Percentiles rank a stretch among this genome's conserved stretches.
Evolutionary conservation across 2,888 invertebrate genomes (phyloP).

Genomic region (Sphaerophoria rueppellii): DNA sequence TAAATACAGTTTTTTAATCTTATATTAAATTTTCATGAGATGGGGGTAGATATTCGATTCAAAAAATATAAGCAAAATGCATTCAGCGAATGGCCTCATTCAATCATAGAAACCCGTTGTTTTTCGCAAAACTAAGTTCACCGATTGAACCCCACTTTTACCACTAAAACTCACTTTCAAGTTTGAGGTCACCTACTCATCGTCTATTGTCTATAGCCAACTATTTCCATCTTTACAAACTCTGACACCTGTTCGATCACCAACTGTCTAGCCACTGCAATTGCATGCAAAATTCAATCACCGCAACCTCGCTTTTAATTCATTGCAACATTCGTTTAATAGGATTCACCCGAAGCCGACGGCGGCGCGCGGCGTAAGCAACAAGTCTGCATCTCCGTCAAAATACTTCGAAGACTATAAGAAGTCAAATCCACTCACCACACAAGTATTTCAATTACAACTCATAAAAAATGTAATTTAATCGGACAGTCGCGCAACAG

Average conservation of each 20-base stretch:
- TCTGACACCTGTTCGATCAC: constrained; percentile 35
- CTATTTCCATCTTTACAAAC: not conserved
- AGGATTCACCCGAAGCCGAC: constrained; percentile 63
- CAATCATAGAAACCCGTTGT: not conserved
- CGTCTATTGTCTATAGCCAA: constrained; percentile 19
- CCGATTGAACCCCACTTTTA: constrained; percentile 6
- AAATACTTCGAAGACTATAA: constrained; percentile 6
- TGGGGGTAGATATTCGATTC: too few relatives aligned
- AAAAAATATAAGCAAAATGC: too few relatives aligned
- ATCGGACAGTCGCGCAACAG: constrained; percentile 38
- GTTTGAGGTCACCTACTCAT: constrained; percentile 46
- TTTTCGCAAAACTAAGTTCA: constrained; percentile 33
- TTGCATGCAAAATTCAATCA: constrained; percentile 45
- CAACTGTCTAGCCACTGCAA: constrained; percentile 17
- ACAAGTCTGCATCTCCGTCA: constrained; percentile 44
- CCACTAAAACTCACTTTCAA: constrained; percentile 24
- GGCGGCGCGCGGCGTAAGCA: constrained; percentile 6
- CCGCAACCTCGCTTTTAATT: not conserved
- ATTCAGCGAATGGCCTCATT: not conserved
- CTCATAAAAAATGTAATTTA: constrained; percentile 9
- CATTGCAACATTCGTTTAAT: constrained; percentile 56
- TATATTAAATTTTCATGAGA: too few relatives aligned
- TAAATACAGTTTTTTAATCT: too few relatives aligned
- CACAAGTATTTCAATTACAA: constrained; percentile 30
- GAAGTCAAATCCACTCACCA: constrained; percentile 25